Conservation (phyloP, 2,113 vertebrate genomes). For the Cavia aperea region DNA sequence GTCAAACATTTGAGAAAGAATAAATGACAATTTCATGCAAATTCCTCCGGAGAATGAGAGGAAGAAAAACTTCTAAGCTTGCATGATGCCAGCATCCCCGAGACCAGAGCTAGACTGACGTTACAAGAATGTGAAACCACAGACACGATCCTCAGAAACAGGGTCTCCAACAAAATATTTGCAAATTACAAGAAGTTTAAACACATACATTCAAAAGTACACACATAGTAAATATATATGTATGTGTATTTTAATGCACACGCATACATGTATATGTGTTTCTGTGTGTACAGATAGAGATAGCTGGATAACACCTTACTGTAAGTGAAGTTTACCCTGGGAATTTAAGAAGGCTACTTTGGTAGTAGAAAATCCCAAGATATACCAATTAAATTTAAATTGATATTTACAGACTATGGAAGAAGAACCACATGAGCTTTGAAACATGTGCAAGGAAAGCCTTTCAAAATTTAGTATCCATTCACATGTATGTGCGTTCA, state of each 20-base stretch:
- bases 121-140: background rate
- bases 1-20: background rate
- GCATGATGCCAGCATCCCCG: background rate
- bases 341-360: background rate
- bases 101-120: background rate
- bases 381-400: background rate
- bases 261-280: background rate
- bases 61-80: background rate
- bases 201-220: background rate
- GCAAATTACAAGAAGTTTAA: background rate
- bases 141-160: background rate
- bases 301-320: background rate
- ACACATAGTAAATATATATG: background rate
- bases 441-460: background rate
- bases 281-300: background rate
- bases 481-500: background rate
- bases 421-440: background rate
- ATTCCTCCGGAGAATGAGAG: background rate
- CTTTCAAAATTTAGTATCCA: background rate
- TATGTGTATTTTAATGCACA: background rate
- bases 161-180: background rate
- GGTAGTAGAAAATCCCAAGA: background rate
- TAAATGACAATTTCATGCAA: background rate
- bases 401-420: background rate
- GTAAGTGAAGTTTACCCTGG: background rate